A percentile compares a stretch with the other conserved stretches of the same genome.
These are phyloP conservation scores for Macrostomum lignano DNA, from an alignment of 1,140 invertebrate species.

Conservation along the genomic window DNA sequence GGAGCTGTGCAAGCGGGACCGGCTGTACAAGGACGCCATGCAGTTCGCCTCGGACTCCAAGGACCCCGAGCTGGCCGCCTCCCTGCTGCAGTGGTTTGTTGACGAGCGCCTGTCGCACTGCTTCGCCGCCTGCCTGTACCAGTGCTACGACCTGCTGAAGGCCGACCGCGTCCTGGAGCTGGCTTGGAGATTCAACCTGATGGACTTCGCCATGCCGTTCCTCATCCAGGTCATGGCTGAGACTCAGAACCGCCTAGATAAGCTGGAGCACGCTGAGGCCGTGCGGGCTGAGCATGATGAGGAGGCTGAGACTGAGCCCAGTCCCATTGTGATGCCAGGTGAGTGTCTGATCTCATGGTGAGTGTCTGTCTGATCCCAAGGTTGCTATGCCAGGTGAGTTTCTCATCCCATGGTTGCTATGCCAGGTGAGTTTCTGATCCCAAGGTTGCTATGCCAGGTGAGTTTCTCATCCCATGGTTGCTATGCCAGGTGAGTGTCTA, in stretches of 20 bases:
- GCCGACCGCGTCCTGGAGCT: slow-evolving; percentile 91
- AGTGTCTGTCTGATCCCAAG: too few species aligned
- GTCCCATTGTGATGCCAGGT: too few species aligned
- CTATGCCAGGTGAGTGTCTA: too few species aligned
- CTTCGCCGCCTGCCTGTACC: slow-evolving; percentile 85
- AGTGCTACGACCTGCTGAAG: slow-evolving; percentile 89
- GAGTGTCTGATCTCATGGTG: too few species aligned
- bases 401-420: too few species aligned
- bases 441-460: too few species aligned
- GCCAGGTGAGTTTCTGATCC: too few species aligned
- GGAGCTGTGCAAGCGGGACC: slow-evolving; percentile 36
- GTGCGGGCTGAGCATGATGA: slow-evolving; percentile 1
- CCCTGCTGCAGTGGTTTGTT: slow-evolving; percentile 82
- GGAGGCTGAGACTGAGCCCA: neutral
- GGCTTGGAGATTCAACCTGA: slow-evolving; percentile 87
- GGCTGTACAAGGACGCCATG: slow-evolving; percentile 54
- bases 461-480: too few species aligned
- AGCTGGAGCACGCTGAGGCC: too few species aligned
- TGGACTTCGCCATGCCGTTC: slow-evolving; percentile 98
- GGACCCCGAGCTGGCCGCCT: slow-evolving; percentile 78
- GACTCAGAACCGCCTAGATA: too few species aligned
- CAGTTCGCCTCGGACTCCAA: slow-evolving; percentile 90
- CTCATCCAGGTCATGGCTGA: slow-evolving; percentile 52
- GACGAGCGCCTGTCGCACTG: slow-evolving; percentile 79
- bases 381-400: too few species aligned